Conservation (phyloP, 2,113 vertebrate genomes). For the Vombatus ursinus region DNA sequence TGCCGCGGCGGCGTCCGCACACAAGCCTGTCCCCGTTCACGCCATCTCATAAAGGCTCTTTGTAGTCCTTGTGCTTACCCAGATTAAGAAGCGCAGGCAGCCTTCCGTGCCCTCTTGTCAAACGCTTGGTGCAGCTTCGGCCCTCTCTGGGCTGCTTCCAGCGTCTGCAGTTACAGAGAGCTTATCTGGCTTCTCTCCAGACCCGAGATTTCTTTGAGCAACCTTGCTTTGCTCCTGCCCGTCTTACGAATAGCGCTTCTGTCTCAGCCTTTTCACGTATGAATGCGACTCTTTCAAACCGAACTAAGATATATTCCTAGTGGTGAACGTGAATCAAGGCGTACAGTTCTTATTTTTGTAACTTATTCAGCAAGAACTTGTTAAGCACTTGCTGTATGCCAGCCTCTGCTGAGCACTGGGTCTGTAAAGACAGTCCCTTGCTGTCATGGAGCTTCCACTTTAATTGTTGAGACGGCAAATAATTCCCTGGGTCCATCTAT, state of each 20-base stretch:
- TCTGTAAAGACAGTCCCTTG: neutral
- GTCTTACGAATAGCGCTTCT: neutral
- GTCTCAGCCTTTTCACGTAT: neutral
- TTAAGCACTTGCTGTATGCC: neutral
- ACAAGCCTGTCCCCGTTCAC: neutral
- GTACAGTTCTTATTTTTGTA: neutral
- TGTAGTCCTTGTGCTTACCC: neutral
- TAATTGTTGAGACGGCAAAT: neutral
- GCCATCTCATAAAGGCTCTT: neutral
- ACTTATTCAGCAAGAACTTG: neutral
- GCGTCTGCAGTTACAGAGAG: neutral
- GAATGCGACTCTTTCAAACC: neutral
- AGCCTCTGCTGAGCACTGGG: neutral
- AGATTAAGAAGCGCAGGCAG: neutral
- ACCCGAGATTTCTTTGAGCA: neutral
- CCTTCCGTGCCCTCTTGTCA: neutral
- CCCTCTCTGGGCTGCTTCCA: neutral
- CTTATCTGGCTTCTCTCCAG: neutral
- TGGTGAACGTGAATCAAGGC: neutral
- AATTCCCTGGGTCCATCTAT: neutral
- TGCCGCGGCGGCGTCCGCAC: neutral
- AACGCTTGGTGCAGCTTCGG: neutral
- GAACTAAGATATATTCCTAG: too few relatives aligned
- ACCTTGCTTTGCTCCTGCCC: neutral
- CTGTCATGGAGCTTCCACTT: neutral